phyloP scores from a whole-genome alignment of 1,140 invertebrate genomes.

The Heterodera schachtii region DNA sequence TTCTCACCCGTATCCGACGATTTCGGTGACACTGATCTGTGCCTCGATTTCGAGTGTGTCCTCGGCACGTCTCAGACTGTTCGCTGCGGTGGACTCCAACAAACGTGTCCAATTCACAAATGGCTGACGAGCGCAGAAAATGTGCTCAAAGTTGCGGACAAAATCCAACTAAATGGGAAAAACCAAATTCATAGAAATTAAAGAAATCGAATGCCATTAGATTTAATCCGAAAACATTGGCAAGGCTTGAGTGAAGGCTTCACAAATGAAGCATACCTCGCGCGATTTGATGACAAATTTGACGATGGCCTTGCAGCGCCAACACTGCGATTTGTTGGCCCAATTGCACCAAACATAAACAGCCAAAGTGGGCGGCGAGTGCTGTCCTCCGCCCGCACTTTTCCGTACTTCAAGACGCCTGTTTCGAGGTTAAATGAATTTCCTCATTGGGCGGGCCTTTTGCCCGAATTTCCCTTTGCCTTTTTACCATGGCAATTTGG shows the following conservation, averaged over 20 bases:
- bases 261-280: not conserved
- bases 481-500: conserved; percentile 26
- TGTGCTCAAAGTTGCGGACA: conserved; percentile 21
- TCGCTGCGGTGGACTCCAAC: conserved; percentile 5
- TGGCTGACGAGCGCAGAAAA: conserved; percentile 26
- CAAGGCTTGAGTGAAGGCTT: too few species aligned
- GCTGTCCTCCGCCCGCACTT: conserved; percentile 16
- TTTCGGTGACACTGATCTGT: conserved; percentile 22
- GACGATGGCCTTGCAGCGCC: conserved; percentile 28
- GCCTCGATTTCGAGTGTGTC: conserved; percentile 27
- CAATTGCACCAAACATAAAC: conserved; percentile 31
- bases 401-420: conserved; percentile 31
- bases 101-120: conserved; percentile 28
- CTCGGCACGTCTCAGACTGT: not conserved
- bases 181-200: too few species aligned
- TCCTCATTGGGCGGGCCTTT: too few species aligned
- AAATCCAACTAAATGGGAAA: conserved; percentile 3
- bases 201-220: too few species aligned
- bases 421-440: not conserved
- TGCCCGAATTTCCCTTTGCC: not conserved
- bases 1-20: conserved; percentile 25
- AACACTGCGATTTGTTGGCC: conserved; percentile 17
- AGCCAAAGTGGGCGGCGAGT: conserved; percentile 26
- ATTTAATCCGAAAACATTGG: too few species aligned
- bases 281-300: conserved; percentile 32